Evolutionary conservation across 1,140 invertebrate genomes (phyloP).

Genomic region (Octopus bimaculoides): DNA sequence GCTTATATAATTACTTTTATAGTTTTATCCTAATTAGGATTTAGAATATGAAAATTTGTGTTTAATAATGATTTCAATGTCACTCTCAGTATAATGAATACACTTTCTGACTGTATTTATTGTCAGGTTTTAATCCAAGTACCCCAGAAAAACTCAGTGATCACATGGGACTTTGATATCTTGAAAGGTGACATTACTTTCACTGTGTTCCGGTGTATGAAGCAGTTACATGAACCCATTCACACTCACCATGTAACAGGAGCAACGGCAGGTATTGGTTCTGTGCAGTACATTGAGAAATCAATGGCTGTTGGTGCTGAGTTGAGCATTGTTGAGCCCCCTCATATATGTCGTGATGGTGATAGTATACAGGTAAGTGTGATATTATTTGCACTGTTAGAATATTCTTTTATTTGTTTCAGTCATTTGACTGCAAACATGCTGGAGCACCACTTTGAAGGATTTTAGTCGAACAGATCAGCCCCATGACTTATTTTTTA

Average conservation of each 20-base stretch:
- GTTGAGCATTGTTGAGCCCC: constrained; percentile 76
- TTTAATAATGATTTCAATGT: too few species aligned
- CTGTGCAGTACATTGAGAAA: constrained; percentile 65
- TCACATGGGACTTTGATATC: constrained; percentile 97
- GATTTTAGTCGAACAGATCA: too few species aligned
- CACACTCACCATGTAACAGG: constrained; percentile 50
- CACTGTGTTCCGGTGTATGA: constrained; percentile 73
- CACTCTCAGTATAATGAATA: too few species aligned
- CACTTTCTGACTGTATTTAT: too few species aligned
- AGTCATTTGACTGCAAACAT: too few species aligned
- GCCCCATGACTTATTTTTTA: too few species aligned
- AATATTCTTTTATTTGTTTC: not conserved
- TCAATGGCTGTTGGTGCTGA: constrained; percentile 77
- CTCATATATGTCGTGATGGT: constrained; percentile 83
- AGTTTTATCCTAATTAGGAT: too few species aligned
- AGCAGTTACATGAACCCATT: constrained; percentile 51
- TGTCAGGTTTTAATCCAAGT: constrained; percentile 69
- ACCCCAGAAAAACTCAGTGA: constrained; percentile 80
- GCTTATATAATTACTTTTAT: too few species aligned
- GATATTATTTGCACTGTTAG: not conserved
- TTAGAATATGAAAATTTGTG: too few species aligned
- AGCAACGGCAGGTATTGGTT: constrained; percentile 48
- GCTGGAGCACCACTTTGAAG: too few species aligned
- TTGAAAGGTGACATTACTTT: constrained; percentile 86
- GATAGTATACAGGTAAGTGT: constrained; percentile 82